These are phyloP conservation scores for Adineta ricciae DNA, from an alignment of 2,888 invertebrate genomes.

Conservation along the genomic window DNA sequence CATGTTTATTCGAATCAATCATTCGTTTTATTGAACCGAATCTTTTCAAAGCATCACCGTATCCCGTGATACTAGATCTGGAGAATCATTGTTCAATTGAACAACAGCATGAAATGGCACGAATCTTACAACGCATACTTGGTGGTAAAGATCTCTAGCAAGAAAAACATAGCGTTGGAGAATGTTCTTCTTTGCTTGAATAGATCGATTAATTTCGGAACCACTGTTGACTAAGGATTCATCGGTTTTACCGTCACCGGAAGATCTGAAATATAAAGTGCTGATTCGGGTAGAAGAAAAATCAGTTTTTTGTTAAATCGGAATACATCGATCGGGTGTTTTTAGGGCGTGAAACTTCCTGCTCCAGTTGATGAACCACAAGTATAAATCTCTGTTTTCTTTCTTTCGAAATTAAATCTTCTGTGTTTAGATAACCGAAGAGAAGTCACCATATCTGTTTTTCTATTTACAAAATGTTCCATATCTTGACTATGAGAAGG, in stretches of 20 bases:
- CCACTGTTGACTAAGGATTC: constrained; percentile 62
- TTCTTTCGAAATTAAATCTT: too few species aligned
- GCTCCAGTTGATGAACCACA: too few species aligned
- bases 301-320: too few species aligned
- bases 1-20: constrained; percentile 16
- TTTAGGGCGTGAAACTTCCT: too few species aligned
- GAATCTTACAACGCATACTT: background rate
- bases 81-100: background rate
- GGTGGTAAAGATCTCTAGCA: constrained; percentile 39
- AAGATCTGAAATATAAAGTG: constrained; percentile 60
- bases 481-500: background rate
- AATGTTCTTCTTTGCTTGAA: too few species aligned
- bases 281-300: constrained; percentile 48
- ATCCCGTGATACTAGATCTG: background rate
- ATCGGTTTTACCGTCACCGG: constrained; percentile 69
- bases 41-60: background rate
- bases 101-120: background rate
- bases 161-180: too few species aligned
- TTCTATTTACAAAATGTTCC: background rate
- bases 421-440: too few species aligned
- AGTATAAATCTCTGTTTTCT: too few species aligned
- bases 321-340: too few species aligned
- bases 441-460: too few species aligned
- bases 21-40: background rate
- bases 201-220: constrained; percentile 39